A percentile compares a stretch with the other conserved stretches of the same genome.
phyloP scores from a whole-genome alignment of 53 echinoderm and acorn worm species.

The Echinarachnius parma region DNA sequence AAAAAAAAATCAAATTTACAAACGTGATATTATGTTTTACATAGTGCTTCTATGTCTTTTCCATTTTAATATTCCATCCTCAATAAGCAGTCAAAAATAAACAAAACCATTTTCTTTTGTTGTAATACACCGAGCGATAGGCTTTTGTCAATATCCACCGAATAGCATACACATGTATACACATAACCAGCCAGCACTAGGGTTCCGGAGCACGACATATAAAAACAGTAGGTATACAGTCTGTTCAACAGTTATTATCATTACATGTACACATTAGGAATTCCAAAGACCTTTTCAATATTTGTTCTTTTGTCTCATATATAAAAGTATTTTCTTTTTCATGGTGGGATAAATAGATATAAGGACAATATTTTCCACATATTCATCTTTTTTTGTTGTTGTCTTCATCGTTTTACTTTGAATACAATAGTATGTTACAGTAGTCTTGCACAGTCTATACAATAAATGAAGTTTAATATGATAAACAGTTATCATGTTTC shows the following conservation, averaged over 20 bases:
- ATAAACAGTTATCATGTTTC: no score
- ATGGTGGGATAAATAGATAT: constrained; percentile 48
- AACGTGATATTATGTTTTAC: background rate
- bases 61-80: constrained; percentile 2
- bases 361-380: constrained; percentile 49
- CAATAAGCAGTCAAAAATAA: background rate
- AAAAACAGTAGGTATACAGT: no score
- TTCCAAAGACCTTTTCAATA: constrained; percentile 2
- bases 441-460: constrained; percentile 30
- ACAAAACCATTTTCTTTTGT: background rate
- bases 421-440: constrained; percentile 21
- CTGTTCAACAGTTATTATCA: no score
- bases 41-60: constrained; percentile 30
- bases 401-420: background rate
- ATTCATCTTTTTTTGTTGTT: background rate
- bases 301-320: constrained; percentile 2
- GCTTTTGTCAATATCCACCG: no score
- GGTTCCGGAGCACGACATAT: no score
- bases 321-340: constrained; percentile 11
- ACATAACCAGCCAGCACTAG: no score
- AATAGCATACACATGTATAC: no score
- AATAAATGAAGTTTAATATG: no score
- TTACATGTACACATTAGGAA: no score
- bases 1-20: background rate
- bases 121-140: no score